phyloP scores from a whole-genome alignment of 2,797 vertebrate species.

The Lacerta agilis region DNA sequence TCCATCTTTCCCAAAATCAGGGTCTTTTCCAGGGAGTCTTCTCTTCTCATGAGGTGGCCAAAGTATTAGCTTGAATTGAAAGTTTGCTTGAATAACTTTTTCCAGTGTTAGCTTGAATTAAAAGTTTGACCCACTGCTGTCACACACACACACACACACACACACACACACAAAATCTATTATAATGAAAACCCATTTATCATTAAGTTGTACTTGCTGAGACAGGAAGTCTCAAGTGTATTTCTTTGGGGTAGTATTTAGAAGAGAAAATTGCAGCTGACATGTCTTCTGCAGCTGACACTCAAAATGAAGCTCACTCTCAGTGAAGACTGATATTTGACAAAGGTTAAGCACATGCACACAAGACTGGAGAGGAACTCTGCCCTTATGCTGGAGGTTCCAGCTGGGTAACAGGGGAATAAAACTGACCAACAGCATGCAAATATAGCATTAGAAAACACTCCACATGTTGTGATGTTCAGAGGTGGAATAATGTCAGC shows the following conservation, averaged over 20 bases:
- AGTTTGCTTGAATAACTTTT: too few species aligned
- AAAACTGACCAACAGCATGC: neutral
- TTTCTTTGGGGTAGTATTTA: neutral
- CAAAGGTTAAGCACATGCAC: constrained; percentile 39
- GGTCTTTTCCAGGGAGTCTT: too few species aligned
- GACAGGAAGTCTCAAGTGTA: neutral
- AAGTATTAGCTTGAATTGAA: too few species aligned
- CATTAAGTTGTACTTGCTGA: neutral
- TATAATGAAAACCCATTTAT: neutral
- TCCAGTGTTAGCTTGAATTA: neutral
- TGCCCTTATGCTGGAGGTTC: neutral
- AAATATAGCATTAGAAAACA: neutral
- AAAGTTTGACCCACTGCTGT: neutral
- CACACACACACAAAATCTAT: neutral
- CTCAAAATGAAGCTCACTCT: neutral
- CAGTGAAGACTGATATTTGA: neutral
- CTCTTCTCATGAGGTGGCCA: too few species aligned
- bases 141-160: neutral
- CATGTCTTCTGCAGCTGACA: neutral
- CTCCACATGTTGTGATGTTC: neutral
- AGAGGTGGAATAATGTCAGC: constrained; percentile 7
- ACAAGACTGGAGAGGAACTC: neutral
- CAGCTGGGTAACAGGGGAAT: constrained; percentile 9
- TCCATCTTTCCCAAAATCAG: too few species aligned
- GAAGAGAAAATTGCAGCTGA: constrained; percentile 16